These are phyloP conservation scores for Scytalopus superciliaris DNA, from an alignment of 2,113 vertebrate genomes.

Conservation along the genomic window DNA sequence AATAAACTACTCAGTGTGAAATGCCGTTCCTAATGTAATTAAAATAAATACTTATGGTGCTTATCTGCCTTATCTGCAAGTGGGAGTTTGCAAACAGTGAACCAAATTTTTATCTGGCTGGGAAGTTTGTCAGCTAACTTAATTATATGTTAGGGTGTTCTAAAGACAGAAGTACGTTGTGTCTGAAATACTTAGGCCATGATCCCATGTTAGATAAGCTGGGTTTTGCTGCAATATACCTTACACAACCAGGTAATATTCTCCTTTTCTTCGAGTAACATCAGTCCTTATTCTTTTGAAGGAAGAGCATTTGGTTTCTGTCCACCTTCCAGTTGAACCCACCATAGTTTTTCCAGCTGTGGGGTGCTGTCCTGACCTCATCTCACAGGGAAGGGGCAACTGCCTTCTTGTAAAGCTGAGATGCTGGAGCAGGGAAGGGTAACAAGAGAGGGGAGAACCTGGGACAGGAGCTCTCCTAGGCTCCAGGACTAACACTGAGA, in stretches of 20 bases:
- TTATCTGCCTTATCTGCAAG: slow-evolving; percentile 46
- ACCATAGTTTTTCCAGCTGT: not conserved
- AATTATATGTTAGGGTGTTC: slow-evolving; percentile 46
- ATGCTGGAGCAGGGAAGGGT: not conserved
- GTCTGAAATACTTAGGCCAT: slow-evolving; percentile 42
- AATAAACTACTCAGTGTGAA: slow-evolving; percentile 25
- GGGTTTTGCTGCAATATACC: not conserved
- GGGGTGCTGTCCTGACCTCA: not conserved
- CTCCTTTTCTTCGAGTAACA: slow-evolving; percentile 12
- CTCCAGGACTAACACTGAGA: not conserved
- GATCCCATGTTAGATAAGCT: slow-evolving; percentile 54
- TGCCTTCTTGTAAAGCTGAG: not conserved
- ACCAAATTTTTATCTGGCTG: slow-evolving; percentile 50
- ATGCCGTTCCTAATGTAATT: slow-evolving; percentile 47
- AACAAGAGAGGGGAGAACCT: not conserved
- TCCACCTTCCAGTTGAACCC: not conserved
- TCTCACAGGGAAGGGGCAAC: not conserved
- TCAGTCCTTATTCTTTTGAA: slow-evolving; percentile 2
- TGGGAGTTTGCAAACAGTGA: slow-evolving; percentile 41
- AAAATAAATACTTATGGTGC: slow-evolving; percentile 55
- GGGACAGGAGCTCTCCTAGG: not conserved
- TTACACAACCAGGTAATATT: not conserved
- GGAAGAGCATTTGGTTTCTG: not conserved
- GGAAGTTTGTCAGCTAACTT: slow-evolving; percentile 51
- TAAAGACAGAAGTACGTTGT: slow-evolving; percentile 28